Base-by-base conservation (phyloP, 2,113 vertebrate genomes). In the Mellivora capensis region DNA sequence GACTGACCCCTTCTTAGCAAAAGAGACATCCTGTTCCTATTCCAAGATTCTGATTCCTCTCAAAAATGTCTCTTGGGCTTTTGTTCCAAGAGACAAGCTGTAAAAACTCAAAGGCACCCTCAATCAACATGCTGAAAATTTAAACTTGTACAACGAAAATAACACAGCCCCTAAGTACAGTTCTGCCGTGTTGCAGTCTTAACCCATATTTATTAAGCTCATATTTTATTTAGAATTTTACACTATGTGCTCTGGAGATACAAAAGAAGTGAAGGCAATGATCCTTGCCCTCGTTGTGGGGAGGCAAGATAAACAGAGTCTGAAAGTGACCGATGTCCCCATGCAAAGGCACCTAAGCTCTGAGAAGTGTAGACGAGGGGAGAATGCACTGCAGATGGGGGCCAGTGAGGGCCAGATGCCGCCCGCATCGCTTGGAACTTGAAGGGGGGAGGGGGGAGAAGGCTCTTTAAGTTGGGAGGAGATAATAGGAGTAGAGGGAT, bases 171-270 rank as follows among this genome's bases (percentile, higher is more conserved):
- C 0, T 95, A 93, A 97, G 62, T 82, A 87, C 34, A 92, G 54
- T 91, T 87, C 61, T 86, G 9, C 85, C 47, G 57, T 42, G 15
- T 82, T 1, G 6, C 67, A 3, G 37, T 72, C 94, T 87, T 93
- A 87, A 57, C 96, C 17, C 4, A 11, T 88, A 85, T 96, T 97
- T 96, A 97, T 95, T 94, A 94, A 96, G 87, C 39, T 90, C 88
- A 29, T 97, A 67, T 98, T 96, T 97, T 96, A 94, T 87, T 97
- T 87, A 96, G 49, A 96, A 92, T 95, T 87, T 39, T 85, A 37
- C 72, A 81, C 44, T 77, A 12, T 3, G 59, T 59, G 62, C 69
- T 85, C 84, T 95, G 31, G 34, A 88, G 76, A 96, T 74, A 97
- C 67, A 87, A 82, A 94, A 76, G 81, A 72, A 83, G 72, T 57